Percentiles rank a stretch among this genome's conserved stretches.
Conservation (phyloP, 2,888 invertebrate genomes). For the Yponomeuta evonymella region DNA sequence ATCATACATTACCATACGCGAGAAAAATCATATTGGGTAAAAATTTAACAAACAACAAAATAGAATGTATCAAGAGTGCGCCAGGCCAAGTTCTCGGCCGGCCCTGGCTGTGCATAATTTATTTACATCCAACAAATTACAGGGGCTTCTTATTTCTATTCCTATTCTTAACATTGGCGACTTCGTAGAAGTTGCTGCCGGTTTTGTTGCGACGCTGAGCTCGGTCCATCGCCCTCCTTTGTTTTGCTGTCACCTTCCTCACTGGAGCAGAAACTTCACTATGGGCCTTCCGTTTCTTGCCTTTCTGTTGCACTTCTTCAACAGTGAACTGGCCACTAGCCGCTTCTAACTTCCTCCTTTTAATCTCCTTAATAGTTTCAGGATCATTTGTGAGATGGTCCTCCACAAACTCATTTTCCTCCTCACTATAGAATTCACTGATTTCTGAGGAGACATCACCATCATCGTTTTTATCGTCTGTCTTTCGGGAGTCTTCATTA, state of each 20-base stretch:
- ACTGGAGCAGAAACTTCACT: conserved; percentile 30
- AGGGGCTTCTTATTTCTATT: conserved; percentile 81
- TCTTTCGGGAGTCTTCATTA: conserved; percentile 40
- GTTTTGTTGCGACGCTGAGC: conserved; percentile 86
- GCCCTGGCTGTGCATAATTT: conserved; percentile 12
- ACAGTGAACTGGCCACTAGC: conserved; percentile 74
- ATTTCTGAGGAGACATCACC: conserved; percentile 78
- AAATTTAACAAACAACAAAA: background rate
- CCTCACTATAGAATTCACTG: conserved; percentile 81
- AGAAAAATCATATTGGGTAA: too few relatives aligned
- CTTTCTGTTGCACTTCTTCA: conserved; percentile 64
- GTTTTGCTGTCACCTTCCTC: conserved; percentile 83
- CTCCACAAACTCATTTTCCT: conserved; percentile 64
- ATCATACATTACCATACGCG: too few relatives aligned
- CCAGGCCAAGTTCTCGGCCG: too few relatives aligned
- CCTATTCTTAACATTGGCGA: conserved; percentile 91
- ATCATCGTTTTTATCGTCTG: conserved; percentile 47
- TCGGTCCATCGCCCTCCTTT: conserved; percentile 84
- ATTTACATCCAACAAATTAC: conserved; percentile 19
- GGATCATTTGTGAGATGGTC: conserved; percentile 64
- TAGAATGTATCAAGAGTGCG: background rate
- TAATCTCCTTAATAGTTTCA: conserved; percentile 65
- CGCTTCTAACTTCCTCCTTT: conserved; percentile 63
- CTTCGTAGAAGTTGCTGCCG: conserved; percentile 93
- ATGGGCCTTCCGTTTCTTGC: conserved; percentile 46